Base-by-base conservation (phyloP, 2,113 vertebrate species). In the Fulica atra region DNA sequence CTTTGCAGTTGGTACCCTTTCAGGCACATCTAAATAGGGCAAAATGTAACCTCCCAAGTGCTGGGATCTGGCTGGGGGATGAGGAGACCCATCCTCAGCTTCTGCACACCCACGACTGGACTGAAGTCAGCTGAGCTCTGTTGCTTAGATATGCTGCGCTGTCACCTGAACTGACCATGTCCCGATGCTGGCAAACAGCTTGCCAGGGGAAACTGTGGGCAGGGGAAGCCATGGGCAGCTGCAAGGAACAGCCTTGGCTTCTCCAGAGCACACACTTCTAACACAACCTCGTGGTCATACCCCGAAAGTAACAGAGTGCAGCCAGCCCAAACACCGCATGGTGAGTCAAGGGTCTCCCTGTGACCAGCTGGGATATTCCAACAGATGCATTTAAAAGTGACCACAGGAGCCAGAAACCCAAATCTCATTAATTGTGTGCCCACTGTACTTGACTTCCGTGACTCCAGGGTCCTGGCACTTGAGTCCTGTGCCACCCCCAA, bases 141-240 rank as follows among this genome's bases (percentile, higher is more conserved):
- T 24, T 56, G 66, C 79, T 82, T 60, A 54, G 87, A 46, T 57
- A 35, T 28, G 51, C 51, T 92, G 78, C 0, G 0, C 8, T 51
- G 46, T 25, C 7, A 0, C 50, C 46, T 61, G 72, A 65, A 7
- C 28, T 2, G 0, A 36, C 3, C 36, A 66, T 12, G n/a, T 66
- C 51, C 77, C 2, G 3, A 24, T 42, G 44, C 36, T 0, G 0
- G 40, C 15, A 53, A 38, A 33, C 9, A 26, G 31, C n/a, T 87
- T 23, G 11, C 28, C 78, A 57, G 38, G 70, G 44, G 17, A 64
- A 56, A 79, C 31, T 36, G 28, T 15, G 65, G 31, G 33, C 82
- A 51, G 40, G 60, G 38, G 17, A 64, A 51, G 78, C 26, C 42
- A 33, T 13, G 59, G 31, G 40, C 74, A 81, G 57, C 35, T 91